phyloP scores from a whole-genome alignment of 1,140 invertebrate genomes.

The Nasonia vitripennis region DNA sequence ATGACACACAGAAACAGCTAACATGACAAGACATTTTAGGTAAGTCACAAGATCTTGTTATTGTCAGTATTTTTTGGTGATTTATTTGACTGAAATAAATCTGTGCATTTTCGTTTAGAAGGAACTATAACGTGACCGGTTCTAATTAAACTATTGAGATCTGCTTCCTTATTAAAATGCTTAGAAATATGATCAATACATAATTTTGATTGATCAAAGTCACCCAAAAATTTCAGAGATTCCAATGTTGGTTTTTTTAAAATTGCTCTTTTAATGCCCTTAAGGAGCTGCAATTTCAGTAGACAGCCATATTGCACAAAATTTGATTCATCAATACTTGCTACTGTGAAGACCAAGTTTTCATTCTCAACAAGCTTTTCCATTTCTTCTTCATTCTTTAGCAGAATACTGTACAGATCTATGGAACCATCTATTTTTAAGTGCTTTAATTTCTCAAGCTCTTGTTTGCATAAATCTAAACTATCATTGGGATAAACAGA shows the following conservation, averaged over 20 bases:
- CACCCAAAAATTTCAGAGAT: background rate
- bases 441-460: background rate
- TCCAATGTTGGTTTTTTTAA: background rate
- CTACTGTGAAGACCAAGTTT: background rate
- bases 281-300: background rate
- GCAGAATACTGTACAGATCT: background rate
- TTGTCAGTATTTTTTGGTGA: background rate
- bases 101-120: background rate
- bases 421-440: background rate
- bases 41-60: background rate
- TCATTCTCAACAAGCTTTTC: background rate
- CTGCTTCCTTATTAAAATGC: background rate
- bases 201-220: background rate
- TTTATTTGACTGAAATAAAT: background rate
- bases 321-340: background rate
- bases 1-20: background rate
- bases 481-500: background rate
- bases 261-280: background rate
- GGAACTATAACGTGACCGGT: background rate
- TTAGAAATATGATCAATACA: background rate
- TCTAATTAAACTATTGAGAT: background rate
- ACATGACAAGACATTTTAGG: background rate
- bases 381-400: background rate
- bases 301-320: background rate
- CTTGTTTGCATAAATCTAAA: background rate